These are phyloP conservation scores for Tryphoninae sp. DNA, from an alignment of 2,888 invertebrate genomes.

Conservation along the genomic window DNA sequence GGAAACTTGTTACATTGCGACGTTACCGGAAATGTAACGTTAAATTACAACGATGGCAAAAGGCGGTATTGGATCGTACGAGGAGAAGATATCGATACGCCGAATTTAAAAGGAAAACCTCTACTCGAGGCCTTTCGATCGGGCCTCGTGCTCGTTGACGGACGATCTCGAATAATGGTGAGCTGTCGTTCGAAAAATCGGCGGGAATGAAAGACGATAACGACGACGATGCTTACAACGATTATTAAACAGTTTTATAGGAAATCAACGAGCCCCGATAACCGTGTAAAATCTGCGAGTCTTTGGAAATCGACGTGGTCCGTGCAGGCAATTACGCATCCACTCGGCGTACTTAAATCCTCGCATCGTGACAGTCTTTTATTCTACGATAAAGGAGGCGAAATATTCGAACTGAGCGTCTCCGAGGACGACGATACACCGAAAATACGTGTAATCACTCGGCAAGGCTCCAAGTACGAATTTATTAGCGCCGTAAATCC, in stretches of 20 bases:
- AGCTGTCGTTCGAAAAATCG: slow-evolving; percentile 45
- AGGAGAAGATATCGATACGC: slow-evolving; percentile 38
- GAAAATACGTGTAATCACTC: slow-evolving; percentile 59
- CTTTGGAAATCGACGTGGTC: slow-evolving; percentile 70
- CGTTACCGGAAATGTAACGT: slow-evolving; percentile 67
- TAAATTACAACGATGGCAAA: slow-evolving; percentile 68
- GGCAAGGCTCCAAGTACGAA: slow-evolving; percentile 61
- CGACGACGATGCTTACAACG: neutral
- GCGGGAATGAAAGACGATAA: neutral
- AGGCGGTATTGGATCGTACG: slow-evolving; percentile 64
- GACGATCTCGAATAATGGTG: slow-evolving; percentile 67
- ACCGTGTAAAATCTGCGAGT: slow-evolving; percentile 55
- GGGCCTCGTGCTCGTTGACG: slow-evolving; percentile 68
- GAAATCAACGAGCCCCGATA: slow-evolving; percentile 61
- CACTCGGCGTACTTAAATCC: slow-evolving; percentile 61
- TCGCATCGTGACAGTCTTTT: slow-evolving; percentile 69
- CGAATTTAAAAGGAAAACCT: slow-evolving; percentile 28
- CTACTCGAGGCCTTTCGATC: slow-evolving; percentile 63
- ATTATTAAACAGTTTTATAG: slow-evolving; percentile 71
- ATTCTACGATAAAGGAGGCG: slow-evolving; percentile 66
- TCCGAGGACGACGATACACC: slow-evolving; percentile 64
- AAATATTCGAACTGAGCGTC: slow-evolving; percentile 67
- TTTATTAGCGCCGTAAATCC: slow-evolving; percentile 58
- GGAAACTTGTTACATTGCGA: slow-evolving; percentile 72
- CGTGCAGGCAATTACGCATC: slow-evolving; percentile 64